Base-by-base conservation (phyloP, 2,113 vertebrate genomes). In the Mobula birostris region DNA sequence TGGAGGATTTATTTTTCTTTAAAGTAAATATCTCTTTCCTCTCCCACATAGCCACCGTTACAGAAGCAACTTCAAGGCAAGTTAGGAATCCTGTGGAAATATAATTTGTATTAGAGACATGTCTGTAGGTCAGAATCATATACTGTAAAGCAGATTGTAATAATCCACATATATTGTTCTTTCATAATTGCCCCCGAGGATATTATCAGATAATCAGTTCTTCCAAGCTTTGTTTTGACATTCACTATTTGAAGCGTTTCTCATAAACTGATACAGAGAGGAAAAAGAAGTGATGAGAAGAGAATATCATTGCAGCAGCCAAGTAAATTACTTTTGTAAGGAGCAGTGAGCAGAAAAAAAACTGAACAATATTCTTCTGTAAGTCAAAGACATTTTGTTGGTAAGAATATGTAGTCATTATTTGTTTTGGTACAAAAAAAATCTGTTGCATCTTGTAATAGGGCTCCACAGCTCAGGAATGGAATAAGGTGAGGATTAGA, bases 1-100 rank as follows among this genome's bases (percentile, higher is more conserved):
- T 61, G 29, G 2, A 82, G 14, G 58, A 87, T 9, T 27, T 5
- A 29, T 3, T 63, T n/a, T 87, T 11, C 61, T 63, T n/a, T 88
- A 17, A 63, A 92, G 66, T 92, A 93, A 93, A 56, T 15, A 21
- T 93, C 91, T 63, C 74, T 76, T 92, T 56, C 91, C 91, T 76
- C 36, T 93, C 91, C 12, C 40, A 74, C 19, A 93, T 70, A 72
- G 2, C 70, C 68, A 93, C 36, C 56, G 36, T 72, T 93, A 15
- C 68, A 76, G 91, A 74, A 24, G 68, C 36, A 74, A 93, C 40
- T 56, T 27, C 36, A 56, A 29, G 12, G 24, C 36, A 74, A 40
- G 7, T 14, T 48, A 93, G 48, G 32, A 24, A 93, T 48, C 70
- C 21, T 76, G 70, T 76, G 66, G 91, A 93, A 74, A 74, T 76